phyloP scores from a whole-genome alignment of 2,797 vertebrate species.

The Crax fasciolata region DNA sequence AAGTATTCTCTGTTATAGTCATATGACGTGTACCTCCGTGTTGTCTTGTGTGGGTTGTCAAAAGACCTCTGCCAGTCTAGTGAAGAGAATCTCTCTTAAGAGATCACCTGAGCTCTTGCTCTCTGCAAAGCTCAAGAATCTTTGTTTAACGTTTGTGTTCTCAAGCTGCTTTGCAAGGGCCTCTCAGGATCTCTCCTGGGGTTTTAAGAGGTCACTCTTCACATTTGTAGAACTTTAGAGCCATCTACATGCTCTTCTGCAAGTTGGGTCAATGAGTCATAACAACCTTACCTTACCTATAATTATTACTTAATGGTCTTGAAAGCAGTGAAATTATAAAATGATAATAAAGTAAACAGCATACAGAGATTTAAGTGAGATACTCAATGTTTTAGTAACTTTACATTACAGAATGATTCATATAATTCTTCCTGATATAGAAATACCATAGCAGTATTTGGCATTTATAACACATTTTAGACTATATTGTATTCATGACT shows the following conservation, averaged over 20 bases:
- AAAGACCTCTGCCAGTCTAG: background rate
- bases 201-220: background rate
- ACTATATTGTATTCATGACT: background rate
- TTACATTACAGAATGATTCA: background rate
- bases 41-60: rapidly evolving
- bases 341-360: constrained; percentile 30
- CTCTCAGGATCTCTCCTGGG: background rate
- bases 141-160: background rate
- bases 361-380: constrained; percentile 48
- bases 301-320: constrained; percentile 36
- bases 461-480: constrained; percentile 28
- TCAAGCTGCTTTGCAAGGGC: background rate
- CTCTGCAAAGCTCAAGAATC: background rate
- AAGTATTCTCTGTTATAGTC: background rate
- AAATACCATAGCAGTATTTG: background rate
- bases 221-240: background rate
- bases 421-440: constrained; percentile 35
- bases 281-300: constrained; percentile 7
- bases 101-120: background rate
- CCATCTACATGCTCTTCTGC: background rate
- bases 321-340: constrained; percentile 42
- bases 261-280: background rate
- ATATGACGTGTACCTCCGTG: rapidly evolving
- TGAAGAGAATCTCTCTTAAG: rapidly evolving
- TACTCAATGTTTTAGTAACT: constrained; percentile 43